phyloP scores from a whole-genome alignment of 2,888 invertebrate species.

The Candidula unifasciata region DNA sequence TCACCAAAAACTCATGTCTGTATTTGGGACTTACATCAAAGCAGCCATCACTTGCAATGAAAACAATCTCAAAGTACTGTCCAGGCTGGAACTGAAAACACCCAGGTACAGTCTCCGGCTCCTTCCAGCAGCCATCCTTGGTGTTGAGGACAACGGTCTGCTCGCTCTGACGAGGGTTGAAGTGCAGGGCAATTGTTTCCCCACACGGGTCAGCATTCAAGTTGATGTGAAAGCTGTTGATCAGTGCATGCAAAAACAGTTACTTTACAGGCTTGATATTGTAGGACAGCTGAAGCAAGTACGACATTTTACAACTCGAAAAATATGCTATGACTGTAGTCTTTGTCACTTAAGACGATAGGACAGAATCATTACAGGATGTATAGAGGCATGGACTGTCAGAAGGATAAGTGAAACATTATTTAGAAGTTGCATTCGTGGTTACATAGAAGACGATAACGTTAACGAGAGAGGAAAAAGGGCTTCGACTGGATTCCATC shows the following conservation, averaged over 20 bases:
- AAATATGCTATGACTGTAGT: too few species aligned
- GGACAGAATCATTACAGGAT: too few species aligned
- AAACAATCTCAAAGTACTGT: conserved; percentile 80
- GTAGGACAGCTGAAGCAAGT: not conserved
- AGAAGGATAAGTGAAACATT: too few species aligned
- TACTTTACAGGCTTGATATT: not conserved
- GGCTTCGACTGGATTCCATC: too few species aligned
- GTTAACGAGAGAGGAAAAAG: too few species aligned
- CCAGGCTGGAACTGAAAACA: conserved; percentile 82
- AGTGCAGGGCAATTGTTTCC: conserved; percentile 83
- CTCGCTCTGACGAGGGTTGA: conserved; percentile 86
- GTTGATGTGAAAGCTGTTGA: conserved; percentile 63
- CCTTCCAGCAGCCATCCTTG: conserved; percentile 83
- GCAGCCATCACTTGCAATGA: conserved; percentile 76
- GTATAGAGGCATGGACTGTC: too few species aligned
- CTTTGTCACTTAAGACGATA: too few species aligned
- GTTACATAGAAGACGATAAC: too few species aligned
- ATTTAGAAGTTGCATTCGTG: too few species aligned
- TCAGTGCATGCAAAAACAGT: conserved; percentile 8
- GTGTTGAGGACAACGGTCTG: conserved; percentile 86
- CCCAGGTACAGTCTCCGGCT: conserved; percentile 80
- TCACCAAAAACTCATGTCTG: too few species aligned
- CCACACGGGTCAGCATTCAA: conserved; percentile 61
- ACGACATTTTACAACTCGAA: too few species aligned
- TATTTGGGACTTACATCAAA: conserved; percentile 51